phyloP scores from a whole-genome alignment of 2,888 invertebrate genomes.

The Hetaerina titia region DNA sequence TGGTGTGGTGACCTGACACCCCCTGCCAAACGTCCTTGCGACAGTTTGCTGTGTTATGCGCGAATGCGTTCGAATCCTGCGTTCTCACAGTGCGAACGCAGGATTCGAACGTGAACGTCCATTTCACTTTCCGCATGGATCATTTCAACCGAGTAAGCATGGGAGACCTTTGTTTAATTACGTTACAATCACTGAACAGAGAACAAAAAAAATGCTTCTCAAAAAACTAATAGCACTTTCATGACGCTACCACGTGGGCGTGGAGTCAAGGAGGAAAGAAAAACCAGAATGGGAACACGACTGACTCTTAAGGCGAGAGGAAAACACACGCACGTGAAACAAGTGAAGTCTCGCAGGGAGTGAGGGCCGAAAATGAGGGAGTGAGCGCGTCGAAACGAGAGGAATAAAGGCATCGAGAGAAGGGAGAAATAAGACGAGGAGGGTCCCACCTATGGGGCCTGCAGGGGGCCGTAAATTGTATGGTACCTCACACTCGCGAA shows the following conservation, averaged over 20 bases:
- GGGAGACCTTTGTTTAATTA: not conserved
- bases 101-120: not conserved
- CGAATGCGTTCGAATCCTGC: too few species aligned
- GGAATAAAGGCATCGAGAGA: not conserved
- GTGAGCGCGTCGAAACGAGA: not conserved
- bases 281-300: too few species aligned
- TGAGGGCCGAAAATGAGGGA: not conserved
- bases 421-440: not conserved
- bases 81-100: not conserved
- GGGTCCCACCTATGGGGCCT: not conserved
- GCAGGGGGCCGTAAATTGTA: slow-evolving; percentile 37
- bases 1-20: too few species aligned
- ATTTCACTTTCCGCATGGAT: not conserved
- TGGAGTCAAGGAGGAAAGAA: too few species aligned
- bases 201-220: too few species aligned
- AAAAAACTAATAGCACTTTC: too few species aligned
- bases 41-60: too few species aligned
- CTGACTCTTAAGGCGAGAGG: too few species aligned
- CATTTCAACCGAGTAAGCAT: not conserved
- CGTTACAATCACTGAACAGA: not conserved
- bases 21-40: too few species aligned
- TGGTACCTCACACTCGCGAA: not conserved
- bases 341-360: not conserved
- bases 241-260: too few species aligned
- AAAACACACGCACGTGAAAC: not conserved